A percentile compares a stretch with the other conserved stretches of the same genome.
phyloP scores from a whole-genome alignment of 1,140 invertebrate species.

The Goniozus legneri region DNA sequence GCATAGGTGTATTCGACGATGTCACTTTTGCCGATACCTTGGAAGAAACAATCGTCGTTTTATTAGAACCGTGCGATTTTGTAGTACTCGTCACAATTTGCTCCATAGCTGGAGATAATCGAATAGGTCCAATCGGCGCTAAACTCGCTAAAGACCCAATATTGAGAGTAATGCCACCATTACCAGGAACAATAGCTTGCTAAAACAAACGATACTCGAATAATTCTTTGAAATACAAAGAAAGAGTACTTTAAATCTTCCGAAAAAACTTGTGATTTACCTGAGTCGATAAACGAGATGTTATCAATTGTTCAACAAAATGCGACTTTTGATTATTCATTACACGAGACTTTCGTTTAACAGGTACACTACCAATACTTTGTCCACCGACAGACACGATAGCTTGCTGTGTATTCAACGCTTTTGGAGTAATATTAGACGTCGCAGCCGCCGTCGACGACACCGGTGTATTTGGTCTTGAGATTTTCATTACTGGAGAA shows the following conservation, averaged over 20 bases:
- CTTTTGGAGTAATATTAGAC: slow-evolving; percentile 38
- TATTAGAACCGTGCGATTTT: slow-evolving; percentile 13
- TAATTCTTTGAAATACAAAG: not conserved
- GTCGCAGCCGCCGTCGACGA: slow-evolving; percentile 25
- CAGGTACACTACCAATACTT: slow-evolving; percentile 27
- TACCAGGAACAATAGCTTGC: slow-evolving; percentile 27
- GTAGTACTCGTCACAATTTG: slow-evolving; percentile 11
- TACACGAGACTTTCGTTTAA: slow-evolving; percentile 45
- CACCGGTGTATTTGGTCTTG: slow-evolving; percentile 38
- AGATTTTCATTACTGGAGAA: slow-evolving; percentile 49
- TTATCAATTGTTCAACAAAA: slow-evolving; percentile 32
- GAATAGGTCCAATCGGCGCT: slow-evolving; percentile 48
- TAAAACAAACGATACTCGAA: slow-evolving; percentile 16
- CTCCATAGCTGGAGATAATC: slow-evolving; percentile 32
- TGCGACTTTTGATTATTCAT: slow-evolving; percentile 28
- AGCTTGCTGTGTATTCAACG: slow-evolving; percentile 30
- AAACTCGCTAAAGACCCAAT: slow-evolving; percentile 53
- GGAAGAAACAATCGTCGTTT: slow-evolving; percentile 14
- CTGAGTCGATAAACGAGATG: slow-evolving; percentile 31
- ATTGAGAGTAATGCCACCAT: slow-evolving; percentile 51
- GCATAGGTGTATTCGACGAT: slow-evolving; percentile 19
- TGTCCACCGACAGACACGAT: slow-evolving; percentile 23
- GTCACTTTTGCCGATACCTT: slow-evolving; percentile 30
- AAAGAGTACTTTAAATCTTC: not conserved
- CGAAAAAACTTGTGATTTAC: slow-evolving; percentile 20